Evolutionary conservation across 2,888 invertebrate genomes (phyloP), one percentile per base, ranked within the genome.

Genomic region (Omphaloscelis lunosa): DNA sequence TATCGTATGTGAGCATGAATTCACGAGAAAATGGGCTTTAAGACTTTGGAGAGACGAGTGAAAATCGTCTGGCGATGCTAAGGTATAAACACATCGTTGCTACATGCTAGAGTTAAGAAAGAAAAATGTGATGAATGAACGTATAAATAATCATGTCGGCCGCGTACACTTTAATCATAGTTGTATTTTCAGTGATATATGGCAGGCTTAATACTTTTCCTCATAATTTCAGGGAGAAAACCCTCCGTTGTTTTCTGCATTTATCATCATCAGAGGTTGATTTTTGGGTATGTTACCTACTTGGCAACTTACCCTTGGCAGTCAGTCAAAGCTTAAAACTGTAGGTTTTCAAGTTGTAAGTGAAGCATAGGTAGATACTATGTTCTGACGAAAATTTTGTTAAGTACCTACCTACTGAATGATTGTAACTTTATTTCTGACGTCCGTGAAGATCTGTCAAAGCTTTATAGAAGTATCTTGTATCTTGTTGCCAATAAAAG

Each of bases 51-150:
- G 79, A 45, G 77, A 90, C 85, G 84, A 83, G 71, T 83, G 80
- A 83, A 88, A 88, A 86, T 91, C 79, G 88, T 85, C 83, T 84
- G 86, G 72, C 67, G 65, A 68, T 48, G 62, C 20, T 65, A 53
- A 68, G 78, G 81, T 84, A 88, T 91, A 89, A 89, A 91, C 87
- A 89, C 69, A 88, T 85, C 84, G 80, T 83, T 78, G 77, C 80
- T 85, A 85, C 85, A 88, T n/a, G n/a, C 76, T 84, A n/a, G 84
- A 77, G 82, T 86, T 88, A 89, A 85, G 83, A 89, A 89, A 89
- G 90, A 91, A 92, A 92, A 92, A 92, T 92, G 90, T 93, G 91
- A 93, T 93, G 92, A 94, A 93, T 94, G 93, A 92, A 92, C 89
- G 86, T 90, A 93, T 93, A 93, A 92, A 93, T 93, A 93, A 93